Evolutionary conservation across 1,140 invertebrate genomes (phyloP).

Genomic region (Bombus impatiens): DNA sequence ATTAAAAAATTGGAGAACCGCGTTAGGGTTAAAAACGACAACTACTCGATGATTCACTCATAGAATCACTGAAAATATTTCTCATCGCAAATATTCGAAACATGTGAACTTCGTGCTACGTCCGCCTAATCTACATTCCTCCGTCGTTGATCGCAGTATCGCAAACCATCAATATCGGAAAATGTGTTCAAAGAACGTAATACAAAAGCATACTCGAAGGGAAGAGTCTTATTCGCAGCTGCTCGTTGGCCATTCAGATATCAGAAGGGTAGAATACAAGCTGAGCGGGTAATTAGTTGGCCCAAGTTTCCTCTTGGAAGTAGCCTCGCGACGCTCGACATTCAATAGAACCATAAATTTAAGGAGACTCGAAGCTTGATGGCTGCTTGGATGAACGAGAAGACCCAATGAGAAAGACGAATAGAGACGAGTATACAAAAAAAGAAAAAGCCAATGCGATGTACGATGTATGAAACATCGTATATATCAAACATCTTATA

Average conservation of each 20-base stretch:
- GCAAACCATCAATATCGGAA: neutral
- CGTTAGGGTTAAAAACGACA: too few relatives aligned
- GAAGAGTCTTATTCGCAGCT: neutral
- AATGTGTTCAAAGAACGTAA: neutral
- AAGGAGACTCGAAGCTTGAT: constrained; percentile 1
- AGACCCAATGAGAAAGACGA: too few relatives aligned
- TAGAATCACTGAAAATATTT: neutral
- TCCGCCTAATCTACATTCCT: neutral
- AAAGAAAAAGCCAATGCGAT: too few relatives aligned
- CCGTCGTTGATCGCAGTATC: neutral
- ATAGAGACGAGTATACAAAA: too few relatives aligned
- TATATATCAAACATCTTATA: neutral
- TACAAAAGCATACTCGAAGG: neutral
- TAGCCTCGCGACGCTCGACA: neutral
- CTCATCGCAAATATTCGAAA: neutral
- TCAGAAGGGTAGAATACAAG: neutral
- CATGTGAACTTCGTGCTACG: neutral
- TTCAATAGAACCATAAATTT: constrained; percentile 50
- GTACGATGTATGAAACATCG: too few relatives aligned
- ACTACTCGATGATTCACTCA: too few relatives aligned
- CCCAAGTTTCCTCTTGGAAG: neutral
- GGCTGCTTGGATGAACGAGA: neutral
- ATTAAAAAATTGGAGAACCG: too few relatives aligned
- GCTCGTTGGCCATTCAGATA: neutral
- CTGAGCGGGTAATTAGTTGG: constrained; percentile 20